Base-by-base conservation (phyloP, 2,888 invertebrate genomes). In the Sarcophaga variegata region DNA sequence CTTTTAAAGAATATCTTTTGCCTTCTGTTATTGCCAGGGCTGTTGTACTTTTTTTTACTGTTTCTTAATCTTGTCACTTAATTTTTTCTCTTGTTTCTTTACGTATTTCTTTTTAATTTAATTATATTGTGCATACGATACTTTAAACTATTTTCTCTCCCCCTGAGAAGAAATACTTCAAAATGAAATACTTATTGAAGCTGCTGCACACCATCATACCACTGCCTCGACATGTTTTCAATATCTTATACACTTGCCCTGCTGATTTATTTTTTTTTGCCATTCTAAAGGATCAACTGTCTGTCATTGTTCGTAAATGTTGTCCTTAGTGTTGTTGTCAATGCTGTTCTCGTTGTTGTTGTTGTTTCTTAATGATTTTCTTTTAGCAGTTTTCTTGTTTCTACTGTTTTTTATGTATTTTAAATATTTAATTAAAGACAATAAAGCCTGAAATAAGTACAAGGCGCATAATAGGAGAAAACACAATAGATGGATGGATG, bases 361-460 rank as follows among this genome's bases (percentile, higher is more conserved):
- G 76, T 10, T 81, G 37, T 77, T 22, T 22, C 22, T 22, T 22
- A 1, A 22, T 14, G 62, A 25, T 77, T 63, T 45, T 77, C 14
- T 72, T 66, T 77, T 59, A 54, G 17, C 20, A 3, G 11, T 76
- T 71, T 64, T 20, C 4, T 54, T 54, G 17, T 17, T 17, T 14
- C 17, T 70, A 49, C 74, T 27, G 4, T 62, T 27, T 25, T 80
- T 67, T 81, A 83, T 87, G 76, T 84, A 84, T 84, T 84, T 87
- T 84, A 84, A 84, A 87, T 87, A 87, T 87, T 87, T 87, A 87
- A 87, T 87, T 87, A 87, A 87, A 84, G 83, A 87, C 84, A 83
- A 84, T 83, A 84, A 75, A 76, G 81, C 72, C 74, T 60, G 80
- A 78, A 80, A 76, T 60, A 71, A 72, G 71, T 66, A 80, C 72